These are phyloP conservation scores for Lasioglossum zephyrum DNA, from an alignment of 2,888 invertebrate genomes.

Conservation along the genomic window DNA sequence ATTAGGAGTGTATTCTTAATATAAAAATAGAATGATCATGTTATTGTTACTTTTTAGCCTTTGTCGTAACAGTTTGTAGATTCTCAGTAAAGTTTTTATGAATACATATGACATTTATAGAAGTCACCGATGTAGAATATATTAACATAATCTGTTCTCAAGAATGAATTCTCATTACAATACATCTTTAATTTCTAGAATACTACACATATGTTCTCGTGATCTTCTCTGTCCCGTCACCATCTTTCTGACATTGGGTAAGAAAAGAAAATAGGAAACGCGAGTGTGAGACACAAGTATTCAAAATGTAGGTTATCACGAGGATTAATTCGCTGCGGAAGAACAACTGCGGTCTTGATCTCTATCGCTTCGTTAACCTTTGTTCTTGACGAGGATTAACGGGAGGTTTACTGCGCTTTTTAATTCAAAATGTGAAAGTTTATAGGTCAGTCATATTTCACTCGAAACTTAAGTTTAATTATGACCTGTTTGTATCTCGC, in stretches of 20 bases:
- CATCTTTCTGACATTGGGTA: too few relatives aligned
- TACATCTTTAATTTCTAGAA: not conserved
- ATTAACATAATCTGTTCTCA: not conserved
- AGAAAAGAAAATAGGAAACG: too few relatives aligned
- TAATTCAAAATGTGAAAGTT: not conserved
- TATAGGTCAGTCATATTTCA: not conserved
- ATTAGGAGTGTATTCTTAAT: not conserved
- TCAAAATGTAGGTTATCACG: not conserved
- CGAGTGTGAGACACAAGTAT: not conserved
- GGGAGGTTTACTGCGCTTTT: not conserved
- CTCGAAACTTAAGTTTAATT: not conserved
- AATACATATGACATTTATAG: not conserved
- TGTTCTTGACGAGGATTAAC: slow-evolving; percentile 3
- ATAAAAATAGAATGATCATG: not conserved
- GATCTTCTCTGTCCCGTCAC: too few relatives aligned
- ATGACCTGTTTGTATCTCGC: not conserved
- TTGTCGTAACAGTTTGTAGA: not conserved
- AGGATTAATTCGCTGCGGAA: not conserved
- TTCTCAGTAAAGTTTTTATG: not conserved
- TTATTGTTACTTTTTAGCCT: not conserved
- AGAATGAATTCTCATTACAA: not conserved
- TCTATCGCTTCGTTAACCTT: not conserved
- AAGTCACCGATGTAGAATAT: not conserved
- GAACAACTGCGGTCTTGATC: not conserved
- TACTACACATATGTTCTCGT: not conserved